Evolutionary conservation across 2,888 invertebrate species (phyloP).

Genomic region (Busseola fusca): DNA sequence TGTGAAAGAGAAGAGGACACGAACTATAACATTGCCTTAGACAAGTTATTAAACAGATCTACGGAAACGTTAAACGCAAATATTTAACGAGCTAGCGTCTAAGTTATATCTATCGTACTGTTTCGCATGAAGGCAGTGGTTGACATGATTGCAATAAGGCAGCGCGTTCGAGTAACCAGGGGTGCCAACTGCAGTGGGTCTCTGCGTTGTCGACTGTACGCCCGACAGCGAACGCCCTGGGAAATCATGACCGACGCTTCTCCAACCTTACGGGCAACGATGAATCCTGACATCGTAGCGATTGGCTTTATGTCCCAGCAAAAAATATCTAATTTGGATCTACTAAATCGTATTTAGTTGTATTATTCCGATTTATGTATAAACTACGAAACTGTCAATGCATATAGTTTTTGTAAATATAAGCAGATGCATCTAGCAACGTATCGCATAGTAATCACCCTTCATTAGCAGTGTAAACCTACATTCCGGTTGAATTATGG

Average conservation of each 20-base stretch:
- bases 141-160: constrained; percentile 74
- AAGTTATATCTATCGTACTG: constrained; percentile 37
- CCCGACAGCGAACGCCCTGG: constrained; percentile 79
- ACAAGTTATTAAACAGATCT: background rate
- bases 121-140: constrained; percentile 37
- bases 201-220: constrained; percentile 69
- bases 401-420: constrained; percentile 18
- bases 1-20: background rate
- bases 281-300: constrained; percentile 60
- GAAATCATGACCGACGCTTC: constrained; percentile 81
- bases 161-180: constrained; percentile 60
- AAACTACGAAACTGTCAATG: background rate
- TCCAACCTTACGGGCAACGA: constrained; percentile 64
- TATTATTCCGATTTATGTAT: background rate
- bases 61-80: constrained; percentile 1
- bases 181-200: constrained; percentile 61
- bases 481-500: constrained; percentile 85
- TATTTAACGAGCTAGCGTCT: constrained; percentile 15
- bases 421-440: constrained; percentile 57
- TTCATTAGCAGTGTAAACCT: constrained; percentile 87
- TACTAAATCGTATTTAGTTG: constrained; percentile 9
- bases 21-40: background rate
- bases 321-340: constrained; percentile 41
- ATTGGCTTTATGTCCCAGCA: constrained; percentile 49
- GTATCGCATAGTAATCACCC: constrained; percentile 76